Evolutionary conservation across 2,113 vertebrate genomes (phyloP), one percentile per base, ranked within the genome.

Genomic region (Chitala chitala): DNA sequence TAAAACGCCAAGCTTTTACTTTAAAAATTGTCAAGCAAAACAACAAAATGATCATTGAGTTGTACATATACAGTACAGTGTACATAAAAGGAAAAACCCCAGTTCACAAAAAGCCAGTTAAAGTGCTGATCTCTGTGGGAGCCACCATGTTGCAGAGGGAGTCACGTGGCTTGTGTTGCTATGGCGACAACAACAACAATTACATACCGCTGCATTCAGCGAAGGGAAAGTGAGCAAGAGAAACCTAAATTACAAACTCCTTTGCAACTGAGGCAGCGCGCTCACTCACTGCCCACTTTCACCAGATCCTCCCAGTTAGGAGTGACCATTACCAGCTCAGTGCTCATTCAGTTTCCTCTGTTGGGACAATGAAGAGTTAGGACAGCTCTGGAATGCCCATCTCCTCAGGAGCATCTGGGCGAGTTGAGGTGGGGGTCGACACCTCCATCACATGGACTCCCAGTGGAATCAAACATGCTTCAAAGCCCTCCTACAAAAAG

Each of bases 141-240:
- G n/a, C n/a, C n/a, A n/a, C n/a, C n/a, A n/a, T n/a, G n/a, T n/a
- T n/a, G n/a, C 54, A 31, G 24, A 48, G 4, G 24, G 31, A 53
- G 54, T 78, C 79, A 77, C 76, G 76, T 17, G 59, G 54, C 65
- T 66, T 46, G 56, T 71, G 89, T 89, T 87, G 65, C 84, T 79
- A 83, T 73, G 87, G 89, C 77, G 75, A 89, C 84, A 78, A 81
- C 84, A 91, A 92, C 84, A 91, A 92, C 90, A 91, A 90, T 89
- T 81, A 74, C 31, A 42, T 53, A 40, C 36, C 48, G 17, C 75
- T 61, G 56, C 53, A 53, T 1, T 3, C 12, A 70, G 40, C 71
- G 76, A 65, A 54, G 73, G 78, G 74, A 72, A 73, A 65, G 46
- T 31, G 56, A 1, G 69, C 56, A 71, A 56, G 31, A n/a, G 13